Evolutionary conservation across 2,888 invertebrate species (phyloP), one percentile per base, ranked within the genome.

Genomic region (Alentia gelatinosa): DNA sequence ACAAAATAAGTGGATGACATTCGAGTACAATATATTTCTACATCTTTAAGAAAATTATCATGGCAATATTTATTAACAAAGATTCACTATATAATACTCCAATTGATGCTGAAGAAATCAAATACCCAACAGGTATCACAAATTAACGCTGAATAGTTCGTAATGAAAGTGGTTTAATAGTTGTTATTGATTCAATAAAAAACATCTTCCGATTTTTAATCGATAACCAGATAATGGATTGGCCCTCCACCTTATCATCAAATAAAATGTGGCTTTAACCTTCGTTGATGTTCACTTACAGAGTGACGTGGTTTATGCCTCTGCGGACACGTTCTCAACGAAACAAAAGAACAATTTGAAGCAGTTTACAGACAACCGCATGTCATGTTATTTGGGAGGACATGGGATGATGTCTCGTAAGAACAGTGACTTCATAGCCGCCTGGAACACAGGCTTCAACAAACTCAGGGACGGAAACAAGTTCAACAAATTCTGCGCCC

Each of bases 321-420:
- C 79, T 37, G 79, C 15, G 1, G 79, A 79, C 79, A 79, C 79
- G 37, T 79, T 35, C 37, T n/a, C 79, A 19, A 1, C 1, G 35
- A 12, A 35, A 4, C 79, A 79, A 39, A 79, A 39, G 39, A n/a
- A 35, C 23, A 1, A 35, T 0, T n/a, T 79, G 37, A 37, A 79
- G 19, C 35, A 79, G 79, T 79, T 79, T n/a, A 79, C 79, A 0
- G 37, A 15, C 15, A 15, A 35, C 39, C 79, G 39, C 0, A 35
- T 79, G 79, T 79, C 79, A 1, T 79, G 79, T 79, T 79, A 79
- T 19, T 39, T 79, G 35, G 79, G 15, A 4, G 79, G 79, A 37
- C 35, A 79, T 37, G 79, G 79, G 3, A 35, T 79, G 37, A 79
- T 79, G 79, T 12, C 79, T 12, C 79, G 79, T 15, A 79, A 79